Conservation (phyloP, 2,797 vertebrate genomes). For the Scyliorhinus canicula region DNA sequence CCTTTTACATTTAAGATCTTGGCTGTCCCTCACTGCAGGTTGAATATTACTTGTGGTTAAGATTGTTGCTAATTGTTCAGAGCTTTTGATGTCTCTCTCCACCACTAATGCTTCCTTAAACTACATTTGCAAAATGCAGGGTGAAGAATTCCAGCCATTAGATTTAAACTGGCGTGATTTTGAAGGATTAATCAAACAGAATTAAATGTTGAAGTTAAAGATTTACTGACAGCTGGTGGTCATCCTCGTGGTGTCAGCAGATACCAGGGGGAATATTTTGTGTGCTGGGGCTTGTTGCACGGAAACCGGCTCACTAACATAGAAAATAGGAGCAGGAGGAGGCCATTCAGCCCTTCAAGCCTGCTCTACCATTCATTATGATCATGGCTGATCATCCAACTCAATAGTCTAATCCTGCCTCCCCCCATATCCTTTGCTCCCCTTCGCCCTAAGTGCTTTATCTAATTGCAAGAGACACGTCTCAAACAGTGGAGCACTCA, state of each 20-base stretch:
- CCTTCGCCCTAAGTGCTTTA: too few species aligned
- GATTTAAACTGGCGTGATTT: too few species aligned
- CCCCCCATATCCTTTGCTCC: too few species aligned
- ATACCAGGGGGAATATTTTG: neutral
- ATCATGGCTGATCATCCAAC: too few species aligned
- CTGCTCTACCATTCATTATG: too few species aligned
- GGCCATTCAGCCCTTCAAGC: too few species aligned
- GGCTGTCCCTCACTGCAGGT: neutral
- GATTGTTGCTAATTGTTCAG: neutral
- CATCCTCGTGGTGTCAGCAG: neutral
- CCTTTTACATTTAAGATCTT: neutral
- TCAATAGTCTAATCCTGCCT: too few species aligned
- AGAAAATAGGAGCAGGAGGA: too few species aligned
- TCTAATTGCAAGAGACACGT: too few species aligned
- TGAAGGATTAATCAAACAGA: neutral
- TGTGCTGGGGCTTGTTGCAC: neutral
- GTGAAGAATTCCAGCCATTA: neutral
- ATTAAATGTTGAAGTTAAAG: neutral
- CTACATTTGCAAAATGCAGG: neutral
- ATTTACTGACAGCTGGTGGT: neutral
- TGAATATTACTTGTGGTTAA: neutral
- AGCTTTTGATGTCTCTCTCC: neutral
- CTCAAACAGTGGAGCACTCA: too few species aligned
- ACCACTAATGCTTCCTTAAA: neutral
- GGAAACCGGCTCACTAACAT: too few species aligned